These are phyloP conservation scores for Varanus salvator DNA, from an alignment of 2,113 vertebrate species.

Conservation along the genomic window DNA sequence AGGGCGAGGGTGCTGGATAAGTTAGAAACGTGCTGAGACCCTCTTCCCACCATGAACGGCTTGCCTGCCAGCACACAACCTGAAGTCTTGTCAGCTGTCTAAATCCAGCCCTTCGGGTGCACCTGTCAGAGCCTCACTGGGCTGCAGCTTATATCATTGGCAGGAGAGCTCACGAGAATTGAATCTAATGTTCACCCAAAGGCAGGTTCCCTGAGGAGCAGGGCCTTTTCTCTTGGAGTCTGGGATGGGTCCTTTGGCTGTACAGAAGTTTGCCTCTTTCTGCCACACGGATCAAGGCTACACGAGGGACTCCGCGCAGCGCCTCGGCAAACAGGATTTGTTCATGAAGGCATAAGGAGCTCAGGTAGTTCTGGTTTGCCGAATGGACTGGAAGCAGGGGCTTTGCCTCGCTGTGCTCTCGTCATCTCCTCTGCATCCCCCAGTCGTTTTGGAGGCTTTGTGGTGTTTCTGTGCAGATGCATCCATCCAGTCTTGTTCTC, in stretches of 20 bases:
- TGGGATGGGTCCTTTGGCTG: background rate
- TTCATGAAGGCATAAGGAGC: background rate
- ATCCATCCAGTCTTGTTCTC: background rate
- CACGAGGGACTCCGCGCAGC: background rate
- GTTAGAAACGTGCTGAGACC: background rate
- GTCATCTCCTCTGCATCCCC: no score
- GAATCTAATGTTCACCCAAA: background rate
- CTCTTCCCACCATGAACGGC: no score
- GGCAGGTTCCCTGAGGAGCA: background rate
- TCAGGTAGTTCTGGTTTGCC: no score
- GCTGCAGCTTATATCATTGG: background rate
- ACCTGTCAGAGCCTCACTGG: background rate
- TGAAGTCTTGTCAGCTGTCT: background rate
- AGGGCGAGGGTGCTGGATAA: background rate
- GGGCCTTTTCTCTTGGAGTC: background rate
- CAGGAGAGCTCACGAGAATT: background rate
- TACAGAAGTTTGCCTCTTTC: background rate
- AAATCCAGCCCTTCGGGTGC: background rate
- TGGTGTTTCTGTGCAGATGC: background rate
- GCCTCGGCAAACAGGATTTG: background rate
- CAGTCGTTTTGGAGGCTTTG: background rate
- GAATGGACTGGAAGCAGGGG: background rate
- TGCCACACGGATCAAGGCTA: background rate
- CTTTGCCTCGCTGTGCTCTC: background rate
- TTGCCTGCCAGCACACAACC: no score